phyloP scores from a whole-genome alignment of 2,113 vertebrate species.

The Colistium nudipinnis region DNA sequence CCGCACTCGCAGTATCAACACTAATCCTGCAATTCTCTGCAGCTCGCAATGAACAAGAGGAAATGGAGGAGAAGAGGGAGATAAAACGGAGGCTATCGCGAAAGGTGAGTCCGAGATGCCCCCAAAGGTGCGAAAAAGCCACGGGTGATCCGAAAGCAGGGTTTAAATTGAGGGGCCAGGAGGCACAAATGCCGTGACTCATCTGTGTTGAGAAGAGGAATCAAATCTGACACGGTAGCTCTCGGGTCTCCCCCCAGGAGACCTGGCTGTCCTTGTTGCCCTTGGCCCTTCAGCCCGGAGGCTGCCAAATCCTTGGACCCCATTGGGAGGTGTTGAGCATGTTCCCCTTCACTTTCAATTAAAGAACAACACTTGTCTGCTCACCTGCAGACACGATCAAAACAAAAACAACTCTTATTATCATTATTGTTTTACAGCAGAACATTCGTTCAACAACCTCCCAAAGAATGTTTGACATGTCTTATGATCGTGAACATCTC shows the following conservation, averaged over 20 bases:
- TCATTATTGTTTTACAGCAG: background rate
- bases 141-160: conserved; percentile 2
- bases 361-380: conserved; percentile 53
- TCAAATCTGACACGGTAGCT: conserved; percentile 13
- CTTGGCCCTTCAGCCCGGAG: conserved; percentile 55
- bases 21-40: conserved; percentile 66
- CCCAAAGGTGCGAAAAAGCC: conserved; percentile 39
- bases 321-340: conserved; percentile 58
- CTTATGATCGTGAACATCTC: background rate
- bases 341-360: conserved; percentile 60
- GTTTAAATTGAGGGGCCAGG: conserved; percentile 5
- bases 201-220: conserved; percentile 25
- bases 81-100: conserved; percentile 93
- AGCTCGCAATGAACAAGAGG: conserved; percentile 98
- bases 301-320: conserved; percentile 58
- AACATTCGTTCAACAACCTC: background rate
- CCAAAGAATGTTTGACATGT: background rate
- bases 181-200: conserved; percentile 44
- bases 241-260: conserved; percentile 27
- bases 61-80: conserved; percentile 98
- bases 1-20: background rate
- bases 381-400: conserved; percentile 55
- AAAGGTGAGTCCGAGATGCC: conserved; percentile 86
- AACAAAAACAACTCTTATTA: background rate
- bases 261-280: conserved; percentile 55